Percentiles rank a stretch among this genome's conserved stretches.
Conservation (phyloP, 2,888 invertebrate genomes). For the Platycheirus albimanus region DNA sequence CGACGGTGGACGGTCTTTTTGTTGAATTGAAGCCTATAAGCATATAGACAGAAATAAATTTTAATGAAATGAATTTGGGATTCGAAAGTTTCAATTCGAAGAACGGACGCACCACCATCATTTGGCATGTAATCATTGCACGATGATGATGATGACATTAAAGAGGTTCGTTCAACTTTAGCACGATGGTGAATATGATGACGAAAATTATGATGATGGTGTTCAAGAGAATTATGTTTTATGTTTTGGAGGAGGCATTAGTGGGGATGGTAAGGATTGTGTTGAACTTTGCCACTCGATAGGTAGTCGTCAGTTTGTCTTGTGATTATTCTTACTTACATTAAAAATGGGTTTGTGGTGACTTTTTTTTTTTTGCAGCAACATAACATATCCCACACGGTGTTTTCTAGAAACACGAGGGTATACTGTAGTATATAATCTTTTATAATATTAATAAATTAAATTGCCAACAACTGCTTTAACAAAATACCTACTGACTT, state of each 20-base stretch:
- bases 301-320: conserved; percentile 4
- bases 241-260: neutral
- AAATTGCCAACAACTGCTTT: too few relatives aligned
- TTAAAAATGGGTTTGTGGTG: too few relatives aligned
- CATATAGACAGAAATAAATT: conserved; percentile 7
- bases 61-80: conserved; percentile 35
- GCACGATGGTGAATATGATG: conserved; percentile 31
- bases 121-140: conserved; percentile 68
- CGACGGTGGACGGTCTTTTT: conserved; percentile 54
- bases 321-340: too few relatives aligned
- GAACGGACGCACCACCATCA: conserved; percentile 36
- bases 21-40: conserved; percentile 23
- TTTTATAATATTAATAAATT: too few relatives aligned
- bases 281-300: conserved; percentile 7
- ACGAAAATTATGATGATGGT: conserved; percentile 2
- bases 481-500: too few relatives aligned
- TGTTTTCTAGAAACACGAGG: too few relatives aligned
- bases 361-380: too few relatives aligned
- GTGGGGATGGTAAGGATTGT: neutral
- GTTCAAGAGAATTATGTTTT: neutral
- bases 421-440: too few relatives aligned
- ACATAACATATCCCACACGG: too few relatives aligned
- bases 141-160: conserved; percentile 71
- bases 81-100: conserved; percentile 64
- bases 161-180: conserved; percentile 72